phyloP scores from a whole-genome alignment of 1,140 invertebrate species.

The Leptinotarsa undecemlineata region DNA sequence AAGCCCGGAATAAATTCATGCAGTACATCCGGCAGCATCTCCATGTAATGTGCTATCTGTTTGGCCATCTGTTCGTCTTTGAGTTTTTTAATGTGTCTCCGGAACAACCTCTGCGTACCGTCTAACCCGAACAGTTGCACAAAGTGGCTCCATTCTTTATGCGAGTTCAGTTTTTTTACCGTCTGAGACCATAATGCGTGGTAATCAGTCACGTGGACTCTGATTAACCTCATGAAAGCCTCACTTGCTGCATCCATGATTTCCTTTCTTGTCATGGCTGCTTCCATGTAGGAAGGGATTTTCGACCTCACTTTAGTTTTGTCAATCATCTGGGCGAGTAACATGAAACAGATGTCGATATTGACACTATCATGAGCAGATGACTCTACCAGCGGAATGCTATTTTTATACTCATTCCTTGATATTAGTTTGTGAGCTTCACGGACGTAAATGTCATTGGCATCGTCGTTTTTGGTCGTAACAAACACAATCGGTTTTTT shows the following conservation, averaged over 20 bases:
- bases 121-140: slow-evolving; percentile 88
- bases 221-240: slow-evolving; percentile 81
- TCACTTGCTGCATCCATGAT: slow-evolving; percentile 86
- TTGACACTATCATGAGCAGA: slow-evolving; percentile 97
- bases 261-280: slow-evolving; percentile 83
- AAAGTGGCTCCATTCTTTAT: slow-evolving; percentile 89
- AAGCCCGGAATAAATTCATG: slow-evolving; percentile 83
- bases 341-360: slow-evolving; percentile 90
- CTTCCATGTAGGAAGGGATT: slow-evolving; percentile 85
- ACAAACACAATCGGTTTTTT: slow-evolving; percentile 95
- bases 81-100: slow-evolving; percentile 80
- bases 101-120: slow-evolving; percentile 78
- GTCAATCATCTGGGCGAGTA: slow-evolving; percentile 91
- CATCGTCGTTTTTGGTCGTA: slow-evolving; percentile 96
- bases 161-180: slow-evolving; percentile 82
- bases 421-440: slow-evolving; percentile 88
- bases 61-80: slow-evolving; percentile 84
- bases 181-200: slow-evolving; percentile 85
- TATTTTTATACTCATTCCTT: slow-evolving; percentile 89
- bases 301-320: slow-evolving; percentile 63
- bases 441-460: slow-evolving; percentile 82
- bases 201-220: slow-evolving; percentile 81
- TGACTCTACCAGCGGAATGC: slow-evolving; percentile 89
- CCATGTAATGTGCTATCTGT: slow-evolving; percentile 80
- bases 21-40: slow-evolving; percentile 78